Evolutionary conservation across 2,888 invertebrate species (phyloP), one percentile per base, ranked within the genome.

Genomic region (Gortyna flavago): DNA sequence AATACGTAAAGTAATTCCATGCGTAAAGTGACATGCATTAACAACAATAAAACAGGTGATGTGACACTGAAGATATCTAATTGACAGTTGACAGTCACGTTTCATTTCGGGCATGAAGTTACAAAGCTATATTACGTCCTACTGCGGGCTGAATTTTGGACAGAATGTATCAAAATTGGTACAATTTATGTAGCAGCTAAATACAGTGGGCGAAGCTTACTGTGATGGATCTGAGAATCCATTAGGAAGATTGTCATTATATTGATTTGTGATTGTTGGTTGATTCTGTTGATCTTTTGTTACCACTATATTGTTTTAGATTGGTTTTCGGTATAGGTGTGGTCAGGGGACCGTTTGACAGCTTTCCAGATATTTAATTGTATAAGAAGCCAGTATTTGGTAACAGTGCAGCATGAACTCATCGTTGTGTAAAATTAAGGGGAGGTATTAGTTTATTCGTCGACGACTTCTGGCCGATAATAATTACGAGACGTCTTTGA

Each of bases 201-300:
- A 90, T 89, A 86, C 85, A 85, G 86, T 87, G 76, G 84, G 84
- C 80, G 77, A 81, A 83, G 85, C 87, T 77, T 83, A 75, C 72
- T 77, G 77, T 89, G 88, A 90, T 87, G 87, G 85, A 90, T 89
- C 87, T 87, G 83, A 85, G 87, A 89, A 91, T 85, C 88, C 89
- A 91, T 91, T 91, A 91, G 81, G 78, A 84, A 89, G 86, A 91
- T 90, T 89, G 91, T 3, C 13, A 57, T 41, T 41, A 41, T 11
- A 41, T 41, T 41, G 11, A 41, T 11, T 41, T 41, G 41, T 11
- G 41, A 41, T 41, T 41, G 41, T 9, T 38, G 38, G 9, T 38
- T 9, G 38, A 38, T 41, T 41, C 9, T 9, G 41, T 41, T 41
- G 11, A 41, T 41, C 44, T 35, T 68, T 68, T 32, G 64, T 54